These are phyloP conservation scores for Chlamydotis undulata DNA, from an alignment of 2,113 vertebrate genomes.

Conservation along the genomic window DNA sequence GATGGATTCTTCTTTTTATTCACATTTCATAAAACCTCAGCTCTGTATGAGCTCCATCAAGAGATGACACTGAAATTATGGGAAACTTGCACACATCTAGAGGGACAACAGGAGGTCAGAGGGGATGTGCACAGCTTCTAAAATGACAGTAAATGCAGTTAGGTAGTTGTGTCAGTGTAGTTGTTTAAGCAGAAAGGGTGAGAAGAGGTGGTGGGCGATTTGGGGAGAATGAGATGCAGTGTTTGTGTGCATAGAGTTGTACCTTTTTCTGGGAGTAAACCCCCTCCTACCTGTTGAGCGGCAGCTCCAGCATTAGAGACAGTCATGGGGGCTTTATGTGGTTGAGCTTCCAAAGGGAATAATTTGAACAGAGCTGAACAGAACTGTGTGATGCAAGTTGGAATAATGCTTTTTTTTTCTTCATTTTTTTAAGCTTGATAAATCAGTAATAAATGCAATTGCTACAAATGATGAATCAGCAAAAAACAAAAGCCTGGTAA, in stretches of 20 bases:
- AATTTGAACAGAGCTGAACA: not conserved
- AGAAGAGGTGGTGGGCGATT: not conserved
- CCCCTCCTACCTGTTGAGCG: not conserved
- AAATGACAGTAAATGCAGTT: not conserved
- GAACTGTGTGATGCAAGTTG: not conserved
- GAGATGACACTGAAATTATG: not conserved
- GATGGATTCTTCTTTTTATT: not conserved
- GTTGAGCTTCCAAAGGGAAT: not conserved
- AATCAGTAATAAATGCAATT: conserved; percentile 86
- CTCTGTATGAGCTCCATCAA: not conserved
- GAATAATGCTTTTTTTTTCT: not conserved
- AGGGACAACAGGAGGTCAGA: not conserved
- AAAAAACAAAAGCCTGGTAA: conserved; percentile 90
- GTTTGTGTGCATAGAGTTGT: fast-evolving
- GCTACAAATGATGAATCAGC: conserved; percentile 81
- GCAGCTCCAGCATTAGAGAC: not conserved
- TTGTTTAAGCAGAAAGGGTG: not conserved
- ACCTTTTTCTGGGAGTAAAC: not conserved
- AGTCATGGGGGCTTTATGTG: not conserved
- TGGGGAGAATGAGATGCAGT: not conserved
- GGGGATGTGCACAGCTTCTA: not conserved
- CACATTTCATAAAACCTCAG: not conserved
- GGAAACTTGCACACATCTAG: not conserved
- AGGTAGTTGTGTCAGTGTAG: not conserved
- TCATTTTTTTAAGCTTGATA: conserved; percentile 84